Conservation (phyloP, 2,113 vertebrate species). For the Etheostoma spectabile region DNA sequence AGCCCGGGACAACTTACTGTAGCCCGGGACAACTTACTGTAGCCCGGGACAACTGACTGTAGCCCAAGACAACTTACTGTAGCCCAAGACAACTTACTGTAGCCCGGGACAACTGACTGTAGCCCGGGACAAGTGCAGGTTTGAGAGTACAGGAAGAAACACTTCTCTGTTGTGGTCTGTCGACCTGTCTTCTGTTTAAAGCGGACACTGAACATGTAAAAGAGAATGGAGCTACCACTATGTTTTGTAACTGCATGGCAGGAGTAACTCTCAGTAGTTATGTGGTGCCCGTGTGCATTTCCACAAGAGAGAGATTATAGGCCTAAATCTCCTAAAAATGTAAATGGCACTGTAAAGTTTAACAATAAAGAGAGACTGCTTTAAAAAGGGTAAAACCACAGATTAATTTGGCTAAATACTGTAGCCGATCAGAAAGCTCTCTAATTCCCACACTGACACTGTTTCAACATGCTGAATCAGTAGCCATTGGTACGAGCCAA, state of each 20-base stretch:
- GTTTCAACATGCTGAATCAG: background rate
- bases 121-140: background rate
- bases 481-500: background rate
- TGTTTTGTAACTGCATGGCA: background rate
- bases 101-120: too few relatives aligned
- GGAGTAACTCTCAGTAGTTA: background rate
- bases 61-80: background rate
- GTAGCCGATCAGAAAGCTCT: constrained; percentile 2
- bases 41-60: too few relatives aligned
- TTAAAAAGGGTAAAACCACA: constrained; percentile 8
- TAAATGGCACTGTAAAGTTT: background rate
- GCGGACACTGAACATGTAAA: background rate
- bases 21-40: too few relatives aligned
- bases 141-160: background rate
- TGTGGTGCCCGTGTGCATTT: background rate
- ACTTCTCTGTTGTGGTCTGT: too few relatives aligned
- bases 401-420: constrained; percentile 16
- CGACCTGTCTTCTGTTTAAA: background rate
- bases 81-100: too few relatives aligned
- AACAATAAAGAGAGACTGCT: background rate
- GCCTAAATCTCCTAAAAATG: too few relatives aligned
- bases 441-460: background rate
- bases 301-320: too few relatives aligned
- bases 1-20: background rate
- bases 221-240: background rate